phyloP scores from a whole-genome alignment of 2,888 invertebrate species.

The Agrotis puta region DNA sequence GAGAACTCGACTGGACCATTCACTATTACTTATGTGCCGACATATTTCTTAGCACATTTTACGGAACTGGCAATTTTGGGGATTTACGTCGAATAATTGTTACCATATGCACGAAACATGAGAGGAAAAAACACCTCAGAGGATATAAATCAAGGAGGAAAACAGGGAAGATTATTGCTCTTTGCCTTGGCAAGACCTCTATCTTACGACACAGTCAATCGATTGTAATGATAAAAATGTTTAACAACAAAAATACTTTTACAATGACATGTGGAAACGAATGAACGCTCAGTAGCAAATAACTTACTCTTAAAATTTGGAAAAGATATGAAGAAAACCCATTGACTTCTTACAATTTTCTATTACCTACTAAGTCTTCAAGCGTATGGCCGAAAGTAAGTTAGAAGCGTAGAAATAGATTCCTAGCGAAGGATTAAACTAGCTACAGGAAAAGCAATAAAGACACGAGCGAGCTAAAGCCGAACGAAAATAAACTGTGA shows the following conservation, averaged over 20 bases:
- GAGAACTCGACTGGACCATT: conserved; percentile 12
- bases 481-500: conserved; percentile 58
- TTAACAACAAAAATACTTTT: conserved; percentile 15
- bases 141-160: conserved; percentile 35
- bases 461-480: conserved; percentile 23
- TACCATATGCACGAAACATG: background rate
- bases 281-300: background rate
- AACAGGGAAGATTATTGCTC: conserved; percentile 39
- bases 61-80: conserved; percentile 2
- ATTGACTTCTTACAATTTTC: background rate
- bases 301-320: background rate
- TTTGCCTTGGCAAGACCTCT: conserved; percentile 40
- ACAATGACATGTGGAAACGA: background rate
- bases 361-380: background rate
- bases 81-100: conserved; percentile 6
- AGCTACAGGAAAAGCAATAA: conserved; percentile 35
- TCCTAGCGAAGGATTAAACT: conserved; percentile 9
- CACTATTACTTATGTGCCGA: conserved; percentile 1
- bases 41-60: conserved; percentile 2
- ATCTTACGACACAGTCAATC: conserved; percentile 5
- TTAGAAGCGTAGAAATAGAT: conserved; percentile 23
- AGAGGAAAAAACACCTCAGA: conserved; percentile 18
- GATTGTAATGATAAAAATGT: conserved; percentile 17
- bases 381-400: too few relatives aligned
- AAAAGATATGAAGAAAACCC: background rate